Base-by-base conservation (phyloP, 2,888 invertebrate genomes). In the Aphodius granarius region DNA sequence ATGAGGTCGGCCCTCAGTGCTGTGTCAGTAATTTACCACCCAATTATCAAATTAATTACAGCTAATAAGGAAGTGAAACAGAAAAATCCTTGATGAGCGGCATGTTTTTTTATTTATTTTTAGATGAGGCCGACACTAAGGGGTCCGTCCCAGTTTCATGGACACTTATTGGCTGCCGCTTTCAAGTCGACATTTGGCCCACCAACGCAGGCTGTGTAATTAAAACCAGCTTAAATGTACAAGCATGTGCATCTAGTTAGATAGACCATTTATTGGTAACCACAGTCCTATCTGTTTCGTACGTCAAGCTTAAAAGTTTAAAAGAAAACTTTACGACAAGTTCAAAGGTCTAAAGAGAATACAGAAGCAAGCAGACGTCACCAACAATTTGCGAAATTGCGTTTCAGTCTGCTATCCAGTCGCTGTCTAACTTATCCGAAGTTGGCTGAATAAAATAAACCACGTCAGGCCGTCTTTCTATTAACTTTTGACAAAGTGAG, bases 31-130 rank as follows among this genome's bases (percentile, higher is more conserved):
- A 68, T 68, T 68, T 22, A 68, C 21, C 20, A 16, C 20, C 68
- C 68, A 68, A 68, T 68, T 68, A 68, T 22, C 68, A 22, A 68
- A 68, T 68, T 68, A 68, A 68, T 68, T 68, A 22, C 68, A 22
- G 20, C 20, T 68, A 68, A 68, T 22, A 68, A 68, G 68, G 68
- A 68, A 68, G 68, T 68, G 0, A 13, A 43, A 43, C 43, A 43
- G 43, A 43, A 43, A n/a, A 43, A 43, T 43, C 43, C 43, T 43
- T 43, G 43, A 43, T 43, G 43, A 43, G 43, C 43, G 9, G 1
- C 43, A 43, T 43, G 43, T 9, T 9, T 43, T 43, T 43, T 43
- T 43, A 43, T 43, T 43, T 43, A 43, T 43, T 43, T 43, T 43
- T 43, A 43, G 43, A 43, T 43, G 43, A 43, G 43, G 43, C 43